Evolutionary conservation across 1,140 invertebrate genomes (phyloP).

Genomic region (Tyrophagus putrescentiae): DNA sequence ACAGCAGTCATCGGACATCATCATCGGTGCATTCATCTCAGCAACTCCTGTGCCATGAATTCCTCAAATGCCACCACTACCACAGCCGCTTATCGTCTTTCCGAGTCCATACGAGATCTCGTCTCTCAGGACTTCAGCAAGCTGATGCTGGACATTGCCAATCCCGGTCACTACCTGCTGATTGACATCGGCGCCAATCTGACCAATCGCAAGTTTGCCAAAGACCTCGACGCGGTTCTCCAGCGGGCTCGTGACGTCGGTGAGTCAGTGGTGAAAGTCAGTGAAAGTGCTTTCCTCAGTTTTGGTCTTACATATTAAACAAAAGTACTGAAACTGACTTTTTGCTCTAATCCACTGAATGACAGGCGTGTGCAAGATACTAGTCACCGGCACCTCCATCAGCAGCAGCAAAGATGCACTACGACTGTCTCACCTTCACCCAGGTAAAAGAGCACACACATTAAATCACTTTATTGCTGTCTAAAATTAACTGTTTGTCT

Average conservation of each 20-base stretch:
- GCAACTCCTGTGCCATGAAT: no score
- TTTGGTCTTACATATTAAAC: background rate
- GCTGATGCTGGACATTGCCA: slow-evolving; percentile 4
- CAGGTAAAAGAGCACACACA: slow-evolving; percentile 8
- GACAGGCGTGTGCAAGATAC: slow-evolving; percentile 77
- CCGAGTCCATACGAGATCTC: slow-evolving; percentile 1
- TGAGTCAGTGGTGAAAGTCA: slow-evolving; percentile 32
- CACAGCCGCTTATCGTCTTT: no score
- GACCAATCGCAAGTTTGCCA: slow-evolving; percentile 80
- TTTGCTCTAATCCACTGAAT: slow-evolving; percentile 20
- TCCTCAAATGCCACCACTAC: no score
- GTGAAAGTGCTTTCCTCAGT: background rate
- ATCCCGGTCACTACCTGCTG: slow-evolving; percentile 49
- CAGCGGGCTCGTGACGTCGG: slow-evolving; percentile 80
- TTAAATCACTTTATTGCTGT: background rate
- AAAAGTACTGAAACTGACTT: background rate
- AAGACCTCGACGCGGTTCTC: slow-evolving; percentile 80
- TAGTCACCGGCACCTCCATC: slow-evolving; percentile 77
- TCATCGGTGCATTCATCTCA: no score
- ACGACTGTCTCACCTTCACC: slow-evolving; percentile 42
- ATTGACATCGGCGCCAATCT: slow-evolving; percentile 86
- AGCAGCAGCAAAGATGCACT: slow-evolving; percentile 76
- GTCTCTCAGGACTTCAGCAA: background rate
- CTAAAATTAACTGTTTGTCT: slow-evolving; percentile 35
- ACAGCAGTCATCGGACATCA: no score